Conservation (phyloP, 2,888 invertebrate genomes). For the Caenorhabditis drosophilae region DNA sequence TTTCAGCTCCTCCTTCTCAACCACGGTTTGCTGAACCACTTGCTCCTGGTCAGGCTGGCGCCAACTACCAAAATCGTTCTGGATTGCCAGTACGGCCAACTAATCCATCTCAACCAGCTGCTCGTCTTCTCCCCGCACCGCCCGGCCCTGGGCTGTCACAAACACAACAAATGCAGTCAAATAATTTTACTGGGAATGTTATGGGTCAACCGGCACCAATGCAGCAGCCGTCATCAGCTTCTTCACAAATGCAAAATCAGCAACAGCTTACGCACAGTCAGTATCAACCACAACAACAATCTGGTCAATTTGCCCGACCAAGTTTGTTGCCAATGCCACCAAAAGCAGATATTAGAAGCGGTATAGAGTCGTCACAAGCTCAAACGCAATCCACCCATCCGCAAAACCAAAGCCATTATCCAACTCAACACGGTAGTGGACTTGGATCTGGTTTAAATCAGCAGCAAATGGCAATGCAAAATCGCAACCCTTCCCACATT, state of each 20-base stretch:
- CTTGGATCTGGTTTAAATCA: neutral
- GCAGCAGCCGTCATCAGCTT: slow-evolving; percentile 7
- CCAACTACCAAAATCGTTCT: neutral
- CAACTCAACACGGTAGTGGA: slow-evolving; percentile 1
- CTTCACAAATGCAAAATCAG: neutral
- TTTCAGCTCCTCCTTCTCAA: neutral
- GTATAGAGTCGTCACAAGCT: slow-evolving; percentile 1
- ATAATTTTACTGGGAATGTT: slow-evolving; percentile 3
- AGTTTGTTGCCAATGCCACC: slow-evolving; percentile 4
- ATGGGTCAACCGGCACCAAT: slow-evolving; percentile 19
- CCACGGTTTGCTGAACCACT: slow-evolving; percentile 4
- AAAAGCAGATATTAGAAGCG: neutral
- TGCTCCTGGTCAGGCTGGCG: neutral
- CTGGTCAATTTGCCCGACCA: neutral
- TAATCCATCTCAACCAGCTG: neutral
- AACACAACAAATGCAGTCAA: slow-evolving; percentile 10
- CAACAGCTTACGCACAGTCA: neutral
- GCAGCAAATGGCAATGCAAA: neutral
- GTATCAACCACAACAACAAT: slow-evolving; percentile 1
- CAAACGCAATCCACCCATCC: slow-evolving; percentile 1
- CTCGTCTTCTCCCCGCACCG: neutral
- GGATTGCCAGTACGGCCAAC: neutral
- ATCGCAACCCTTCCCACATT: neutral
- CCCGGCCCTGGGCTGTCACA: neutral
- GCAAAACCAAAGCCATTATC: slow-evolving; percentile 7